Percentiles rank a stretch among this genome's conserved stretches.
Conservation (phyloP, 2,888 invertebrate genomes). For the Lacanobia wlatinum region DNA sequence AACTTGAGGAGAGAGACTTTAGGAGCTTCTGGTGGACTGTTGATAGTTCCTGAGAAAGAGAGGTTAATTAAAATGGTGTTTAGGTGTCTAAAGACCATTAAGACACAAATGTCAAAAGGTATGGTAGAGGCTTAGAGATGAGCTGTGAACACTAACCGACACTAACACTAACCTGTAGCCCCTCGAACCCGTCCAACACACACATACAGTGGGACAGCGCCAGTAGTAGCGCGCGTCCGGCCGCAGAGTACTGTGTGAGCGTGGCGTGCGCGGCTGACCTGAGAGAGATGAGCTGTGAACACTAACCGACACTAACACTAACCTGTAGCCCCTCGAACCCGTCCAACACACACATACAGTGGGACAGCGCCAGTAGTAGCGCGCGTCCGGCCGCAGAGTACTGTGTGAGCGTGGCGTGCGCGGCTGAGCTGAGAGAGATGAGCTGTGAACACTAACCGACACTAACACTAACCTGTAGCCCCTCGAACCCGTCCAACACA, state of each 20-base stretch:
- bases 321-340: constrained; percentile 72
- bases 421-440: constrained; percentile 68
- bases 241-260: constrained; percentile 73
- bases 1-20: constrained; percentile 82
- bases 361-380: constrained; percentile 76
- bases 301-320: constrained; percentile 34
- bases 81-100: too few species aligned
- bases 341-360: constrained; percentile 76
- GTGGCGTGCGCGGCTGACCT: constrained; percentile 67
- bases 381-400: constrained; percentile 73
- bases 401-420: constrained; percentile 72
- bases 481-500: too few species aligned
- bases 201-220: constrained; percentile 77
- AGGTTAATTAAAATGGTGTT: too few species aligned
- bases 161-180: constrained; percentile 65
- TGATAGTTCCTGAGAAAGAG: constrained; percentile 77
- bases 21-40: constrained; percentile 85
- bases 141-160: too few species aligned
- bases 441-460: constrained; percentile 69
- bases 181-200: constrained; percentile 74
- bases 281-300: constrained; percentile 74
- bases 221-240: constrained; percentile 74
- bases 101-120: too few species aligned
- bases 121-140: too few species aligned
- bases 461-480: too few species aligned